Percentiles rank a stretch among this genome's conserved stretches.
phyloP scores from a whole-genome alignment of 2,888 invertebrate genomes.

The Graphium colonna region DNA sequence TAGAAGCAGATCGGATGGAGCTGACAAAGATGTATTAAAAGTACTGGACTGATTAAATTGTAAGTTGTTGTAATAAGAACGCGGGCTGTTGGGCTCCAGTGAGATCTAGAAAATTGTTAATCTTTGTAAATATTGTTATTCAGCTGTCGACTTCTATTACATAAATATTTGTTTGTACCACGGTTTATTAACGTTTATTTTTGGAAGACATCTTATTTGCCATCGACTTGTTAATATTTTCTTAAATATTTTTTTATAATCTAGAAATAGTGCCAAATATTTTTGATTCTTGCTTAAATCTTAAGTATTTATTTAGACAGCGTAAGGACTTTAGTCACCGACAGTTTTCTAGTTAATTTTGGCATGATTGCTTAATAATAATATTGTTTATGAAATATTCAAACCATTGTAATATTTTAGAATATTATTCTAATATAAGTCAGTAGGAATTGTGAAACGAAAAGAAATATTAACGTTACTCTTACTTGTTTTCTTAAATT shows the following conservation, averaged over 20 bases:
- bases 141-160: slow-evolving; percentile 58
- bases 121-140: slow-evolving; percentile 72
- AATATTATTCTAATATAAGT: neutral
- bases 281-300: slow-evolving; percentile 29
- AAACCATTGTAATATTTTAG: neutral
- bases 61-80: slow-evolving; percentile 10
- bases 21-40: slow-evolving; percentile 7
- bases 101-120: slow-evolving; percentile 56
- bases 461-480: slow-evolving; percentile 9
- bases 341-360: slow-evolving; percentile 24
- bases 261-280: slow-evolving; percentile 69
- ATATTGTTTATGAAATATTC: neutral
- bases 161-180: slow-evolving; percentile 8
- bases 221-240: slow-evolving; percentile 37
- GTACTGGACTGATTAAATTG: slow-evolving; percentile 17
- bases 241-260: slow-evolving; percentile 43
- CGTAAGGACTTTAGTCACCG: slow-evolving; percentile 40
- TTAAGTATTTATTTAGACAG: slow-evolving; percentile 23
- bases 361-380: slow-evolving; percentile 3
- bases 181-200: slow-evolving; percentile 39
- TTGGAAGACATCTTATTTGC: slow-evolving; percentile 45
- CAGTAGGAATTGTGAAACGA: slow-evolving; percentile 13
- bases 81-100: slow-evolving; percentile 27
- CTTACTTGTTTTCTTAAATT: slow-evolving; percentile 1
- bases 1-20: neutral